Evolutionary conservation across 2,888 invertebrate species (phyloP).

Genomic region (Galeopsomyia nigrocyanea): DNA sequence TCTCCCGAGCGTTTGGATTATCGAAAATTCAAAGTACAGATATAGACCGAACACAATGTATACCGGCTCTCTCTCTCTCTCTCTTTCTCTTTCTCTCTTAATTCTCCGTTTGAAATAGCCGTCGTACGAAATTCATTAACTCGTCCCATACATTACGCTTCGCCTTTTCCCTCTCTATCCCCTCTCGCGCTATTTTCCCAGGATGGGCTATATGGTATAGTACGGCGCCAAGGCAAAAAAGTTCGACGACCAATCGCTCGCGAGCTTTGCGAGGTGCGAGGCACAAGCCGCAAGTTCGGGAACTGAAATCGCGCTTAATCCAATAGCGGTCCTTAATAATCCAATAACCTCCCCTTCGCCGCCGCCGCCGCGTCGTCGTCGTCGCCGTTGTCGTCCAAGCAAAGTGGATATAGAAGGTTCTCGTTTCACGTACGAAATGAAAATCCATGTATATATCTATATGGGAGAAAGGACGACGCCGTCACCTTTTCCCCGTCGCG

Average conservation of each 20-base stretch:
- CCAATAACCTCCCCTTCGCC: slow-evolving; percentile 60
- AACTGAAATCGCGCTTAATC: slow-evolving; percentile 64
- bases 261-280: slow-evolving; percentile 22
- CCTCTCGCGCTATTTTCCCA: slow-evolving; percentile 12
- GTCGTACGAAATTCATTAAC: slow-evolving; percentile 45
- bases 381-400: slow-evolving; percentile 61
- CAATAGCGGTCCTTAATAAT: slow-evolving; percentile 67
- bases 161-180: not conserved
- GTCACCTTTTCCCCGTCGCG: slow-evolving; percentile 35
- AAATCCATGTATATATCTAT: slow-evolving; percentile 48
- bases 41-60: slow-evolving; percentile 15
- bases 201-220: not conserved
- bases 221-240: slow-evolving; percentile 15
- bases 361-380: slow-evolving; percentile 55
- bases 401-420: slow-evolving; percentile 53
- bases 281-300: slow-evolving; percentile 48
- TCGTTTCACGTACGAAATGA: slow-evolving; percentile 31
- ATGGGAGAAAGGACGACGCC: slow-evolving; percentile 53
- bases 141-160: slow-evolving; percentile 34
- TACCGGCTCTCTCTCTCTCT: slow-evolving; percentile 1
- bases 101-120: slow-evolving; percentile 37
- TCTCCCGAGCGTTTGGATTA: slow-evolving; percentile 29
- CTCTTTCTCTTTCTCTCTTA: slow-evolving; percentile 27
- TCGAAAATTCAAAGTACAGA: slow-evolving; percentile 41
- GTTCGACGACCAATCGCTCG: slow-evolving; percentile 50